phyloP scores from a whole-genome alignment of 2,888 invertebrate genomes.

The Blera fallax region DNA sequence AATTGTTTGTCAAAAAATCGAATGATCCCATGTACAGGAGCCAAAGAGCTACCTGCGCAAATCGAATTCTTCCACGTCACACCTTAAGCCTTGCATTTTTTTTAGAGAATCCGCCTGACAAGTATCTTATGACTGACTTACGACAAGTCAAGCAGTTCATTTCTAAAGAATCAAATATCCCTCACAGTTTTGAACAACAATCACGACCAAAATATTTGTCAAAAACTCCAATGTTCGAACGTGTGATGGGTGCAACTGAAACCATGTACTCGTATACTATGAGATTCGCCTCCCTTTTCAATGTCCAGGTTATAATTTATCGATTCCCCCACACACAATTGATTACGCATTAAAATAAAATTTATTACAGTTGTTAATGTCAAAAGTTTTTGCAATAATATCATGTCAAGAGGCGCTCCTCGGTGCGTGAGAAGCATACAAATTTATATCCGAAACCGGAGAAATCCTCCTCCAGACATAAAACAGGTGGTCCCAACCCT shows the following conservation, averaged over 20 bases:
- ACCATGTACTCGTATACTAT: background rate
- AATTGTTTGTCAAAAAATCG: no score
- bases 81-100: no score
- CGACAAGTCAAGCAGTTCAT: background rate
- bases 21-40: no score
- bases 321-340: slow-evolving; percentile 27
- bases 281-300: slow-evolving; percentile 30
- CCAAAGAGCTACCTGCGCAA: no score
- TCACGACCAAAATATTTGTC: slow-evolving; percentile 14
- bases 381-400: slow-evolving; percentile 61
- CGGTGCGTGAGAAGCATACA: slow-evolving; percentile 44
- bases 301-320: slow-evolving; percentile 44
- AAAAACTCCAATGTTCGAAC: slow-evolving; percentile 8
- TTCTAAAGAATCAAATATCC: background rate
- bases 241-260: slow-evolving; percentile 31
- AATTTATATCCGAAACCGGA: background rate
- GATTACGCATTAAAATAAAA: slow-evolving; percentile 63
- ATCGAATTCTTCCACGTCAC: no score
- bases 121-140: no score
- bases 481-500: slow-evolving; percentile 68
- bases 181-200: background rate
- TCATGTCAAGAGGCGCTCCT: slow-evolving; percentile 66
- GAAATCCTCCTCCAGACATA: slow-evolving; percentile 20
- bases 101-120: no score
- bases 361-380: slow-evolving; percentile 68